Evolutionary conservation across 2,888 invertebrate genomes (phyloP).

Genomic region (Dromius quadrimaculatus): DNA sequence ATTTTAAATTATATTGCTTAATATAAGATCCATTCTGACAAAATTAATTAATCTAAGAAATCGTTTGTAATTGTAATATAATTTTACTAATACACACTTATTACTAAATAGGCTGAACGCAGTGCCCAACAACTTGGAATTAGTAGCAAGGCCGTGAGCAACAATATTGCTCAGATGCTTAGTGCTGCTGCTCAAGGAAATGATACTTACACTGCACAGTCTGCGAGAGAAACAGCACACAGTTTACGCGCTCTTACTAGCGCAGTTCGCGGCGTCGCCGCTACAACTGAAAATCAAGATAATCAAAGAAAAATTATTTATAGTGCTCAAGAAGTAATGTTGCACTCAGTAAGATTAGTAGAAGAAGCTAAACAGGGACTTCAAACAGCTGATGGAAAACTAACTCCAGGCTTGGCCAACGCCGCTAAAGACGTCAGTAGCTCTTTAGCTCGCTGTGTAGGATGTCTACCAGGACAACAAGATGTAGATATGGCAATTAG

Average conservation of each 20-base stretch:
- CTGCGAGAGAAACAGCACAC: slow-evolving; percentile 84
- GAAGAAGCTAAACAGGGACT: slow-evolving; percentile 86
- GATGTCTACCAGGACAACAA: slow-evolving; percentile 91
- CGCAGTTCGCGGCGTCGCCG: slow-evolving; percentile 82
- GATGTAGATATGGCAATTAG: slow-evolving; percentile 93
- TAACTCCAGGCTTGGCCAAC: slow-evolving; percentile 76
- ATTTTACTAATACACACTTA: not conserved
- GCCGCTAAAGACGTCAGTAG: slow-evolving; percentile 79
- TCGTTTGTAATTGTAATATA: no score
- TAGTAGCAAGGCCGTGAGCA: slow-evolving; percentile 82
- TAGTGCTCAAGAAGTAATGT: slow-evolving; percentile 83
- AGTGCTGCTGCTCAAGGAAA: slow-evolving; percentile 88
- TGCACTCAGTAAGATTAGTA: slow-evolving; percentile 81
- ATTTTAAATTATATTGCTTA: no score
- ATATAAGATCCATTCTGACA: no score
- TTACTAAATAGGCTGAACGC: slow-evolving; percentile 67
- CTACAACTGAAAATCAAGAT: slow-evolving; percentile 74
- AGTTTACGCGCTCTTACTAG: slow-evolving; percentile 80
- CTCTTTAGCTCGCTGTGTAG: slow-evolving; percentile 77
- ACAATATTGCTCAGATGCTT: slow-evolving; percentile 86
- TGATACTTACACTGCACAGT: slow-evolving; percentile 82
- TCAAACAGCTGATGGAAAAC: slow-evolving; percentile 72
- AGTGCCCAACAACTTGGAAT: slow-evolving; percentile 72
- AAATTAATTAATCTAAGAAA: slow-evolving; percentile 56
- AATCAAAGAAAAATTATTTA: slow-evolving; percentile 71